These are phyloP conservation scores for Holothuria leucospilota DNA, from an alignment of 53 echinoderm and acorn worm species.

Conservation along the genomic window DNA sequence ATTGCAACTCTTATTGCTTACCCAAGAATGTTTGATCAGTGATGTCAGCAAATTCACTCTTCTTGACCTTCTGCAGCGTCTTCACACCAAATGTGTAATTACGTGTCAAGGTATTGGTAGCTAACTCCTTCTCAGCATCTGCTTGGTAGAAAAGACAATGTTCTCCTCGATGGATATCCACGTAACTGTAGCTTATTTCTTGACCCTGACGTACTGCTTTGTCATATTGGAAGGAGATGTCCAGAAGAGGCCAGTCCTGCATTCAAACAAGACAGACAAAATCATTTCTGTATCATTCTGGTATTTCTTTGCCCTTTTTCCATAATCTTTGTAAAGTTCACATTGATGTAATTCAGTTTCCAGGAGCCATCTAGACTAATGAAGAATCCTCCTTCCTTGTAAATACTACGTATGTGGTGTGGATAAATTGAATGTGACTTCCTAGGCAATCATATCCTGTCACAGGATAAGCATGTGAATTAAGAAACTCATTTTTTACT, in stretches of 20 bases:
- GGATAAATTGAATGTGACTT: too few species aligned
- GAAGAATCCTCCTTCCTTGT: too few species aligned
- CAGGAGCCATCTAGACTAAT: too few species aligned
- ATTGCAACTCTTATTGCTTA: background rate
- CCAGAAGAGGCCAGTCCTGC: conserved; percentile 49
- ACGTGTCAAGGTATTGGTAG: background rate
- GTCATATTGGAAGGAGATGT: conserved; percentile 37
- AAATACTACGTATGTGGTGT: too few species aligned
- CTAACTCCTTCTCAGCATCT: conserved; percentile 28
- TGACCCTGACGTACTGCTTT: background rate
- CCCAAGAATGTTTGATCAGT: background rate
- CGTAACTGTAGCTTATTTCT: conserved; percentile 26
- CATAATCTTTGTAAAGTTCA: too few species aligned
- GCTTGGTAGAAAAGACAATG: conserved; percentile 23
- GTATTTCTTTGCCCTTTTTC: too few species aligned
- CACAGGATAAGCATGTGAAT: too few species aligned
- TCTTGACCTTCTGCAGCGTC: background rate
- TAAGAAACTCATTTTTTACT: too few species aligned
- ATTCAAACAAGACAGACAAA: background rate
- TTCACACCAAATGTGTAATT: conserved; percentile 31
- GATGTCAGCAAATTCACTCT: conserved; percentile 1
- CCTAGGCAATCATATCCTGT: too few species aligned
- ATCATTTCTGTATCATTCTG: background rate
- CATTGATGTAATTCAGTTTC: too few species aligned
- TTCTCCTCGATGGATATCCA: conserved; percentile 36